Evolutionary conservation across 2,797 vertebrate species (phyloP).

Genomic region (Rhynchotus rufescens): DNA sequence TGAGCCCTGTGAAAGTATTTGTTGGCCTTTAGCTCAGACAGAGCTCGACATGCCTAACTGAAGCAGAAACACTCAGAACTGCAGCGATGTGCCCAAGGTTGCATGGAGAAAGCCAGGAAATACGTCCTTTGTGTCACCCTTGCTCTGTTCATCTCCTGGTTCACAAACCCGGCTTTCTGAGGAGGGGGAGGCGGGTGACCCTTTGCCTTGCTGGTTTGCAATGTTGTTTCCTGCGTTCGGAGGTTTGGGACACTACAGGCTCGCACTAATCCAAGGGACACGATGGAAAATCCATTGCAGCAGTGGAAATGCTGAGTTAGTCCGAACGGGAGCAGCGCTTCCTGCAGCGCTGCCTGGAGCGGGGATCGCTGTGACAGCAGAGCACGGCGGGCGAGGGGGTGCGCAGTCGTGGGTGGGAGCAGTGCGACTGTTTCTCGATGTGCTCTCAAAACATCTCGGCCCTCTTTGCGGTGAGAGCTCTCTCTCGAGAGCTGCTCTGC

Average conservation of each 20-base stretch:
- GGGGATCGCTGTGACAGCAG: accelerated
- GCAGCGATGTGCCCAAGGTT: not conserved
- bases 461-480: not conserved
- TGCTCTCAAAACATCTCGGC: not conserved
- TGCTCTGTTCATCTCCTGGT: not conserved
- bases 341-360: not conserved
- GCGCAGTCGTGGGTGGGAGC: not conserved
- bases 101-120: not conserved
- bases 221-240: not conserved
- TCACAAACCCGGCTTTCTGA: not conserved
- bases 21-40: not conserved
- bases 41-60: accelerated
- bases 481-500: not conserved
- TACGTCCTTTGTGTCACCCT: not conserved
- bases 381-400: not conserved
- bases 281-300: not conserved
- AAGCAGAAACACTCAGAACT: not conserved
- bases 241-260: not conserved
- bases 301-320: not conserved
- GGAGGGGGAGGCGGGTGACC: not conserved
- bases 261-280: not conserved
- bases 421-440: not conserved
- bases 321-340: not conserved
- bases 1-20: not conserved
- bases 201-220: not conserved